These are phyloP conservation scores for mouse (Mus musculus) DNA, from an alignment of 2,113 vertebrate species.

Conservation along the genomic window GRCm39 chr5:5294501-5295000, in stretches of 20 bases:
- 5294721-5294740: constrained; percentile 22
- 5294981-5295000: too few relatives aligned
- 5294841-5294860: background rate
- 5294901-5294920: background rate
- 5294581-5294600: background rate
- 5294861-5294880: background rate
- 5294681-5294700: constrained; percentile 18
- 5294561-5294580: background rate
- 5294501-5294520: constrained; percentile 33
- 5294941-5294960: background rate
- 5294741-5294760: constrained; percentile 16
- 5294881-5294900: background rate
- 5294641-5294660: background rate
- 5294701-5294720: background rate
- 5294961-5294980: background rate
- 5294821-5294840: background rate
- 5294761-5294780: background rate
- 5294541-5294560: background rate
- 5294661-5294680: background rate
- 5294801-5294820: background rate
- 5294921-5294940: background rate
- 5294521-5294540: constrained; percentile 6
- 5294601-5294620: background rate
- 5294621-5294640: background rate
- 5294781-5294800: background rate